These are phyloP conservation scores for Spilarctia lutea DNA, from an alignment of 2,888 invertebrate genomes.

Conservation along the genomic window DNA sequence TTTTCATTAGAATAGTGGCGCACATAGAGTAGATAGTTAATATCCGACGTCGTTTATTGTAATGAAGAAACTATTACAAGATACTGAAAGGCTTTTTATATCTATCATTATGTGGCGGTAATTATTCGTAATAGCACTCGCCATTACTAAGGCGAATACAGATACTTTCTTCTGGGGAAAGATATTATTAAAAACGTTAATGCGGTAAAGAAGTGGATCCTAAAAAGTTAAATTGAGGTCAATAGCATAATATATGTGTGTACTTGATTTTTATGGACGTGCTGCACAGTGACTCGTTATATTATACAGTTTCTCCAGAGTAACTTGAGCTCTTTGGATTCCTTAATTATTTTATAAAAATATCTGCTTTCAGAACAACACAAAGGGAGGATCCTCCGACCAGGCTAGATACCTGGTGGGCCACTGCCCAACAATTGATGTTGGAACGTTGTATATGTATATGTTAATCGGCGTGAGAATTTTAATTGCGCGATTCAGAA, in stretches of 20 bases:
- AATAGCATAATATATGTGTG: not conserved
- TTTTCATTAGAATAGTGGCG: slow-evolving; percentile 1
- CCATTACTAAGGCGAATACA: not conserved
- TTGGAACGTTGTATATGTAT: no score
- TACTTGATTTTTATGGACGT: not conserved
- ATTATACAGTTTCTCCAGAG: not conserved
- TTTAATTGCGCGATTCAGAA: no score
- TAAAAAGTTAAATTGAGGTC: not conserved
- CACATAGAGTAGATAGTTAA: not conserved
- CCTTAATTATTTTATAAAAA: not conserved
- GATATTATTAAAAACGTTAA: not conserved
- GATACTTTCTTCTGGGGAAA: not conserved
- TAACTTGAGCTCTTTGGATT: not conserved
- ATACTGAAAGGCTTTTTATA: slow-evolving; percentile 1
- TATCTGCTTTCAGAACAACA: no score
- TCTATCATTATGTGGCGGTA: slow-evolving; percentile 2
- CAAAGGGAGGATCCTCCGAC: no score
- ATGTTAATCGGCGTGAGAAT: no score
- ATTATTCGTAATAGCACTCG: not conserved
- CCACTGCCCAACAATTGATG: no score
- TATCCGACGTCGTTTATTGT: not conserved
- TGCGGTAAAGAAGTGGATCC: not conserved
- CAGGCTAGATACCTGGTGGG: no score
- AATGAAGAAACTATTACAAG: not conserved
- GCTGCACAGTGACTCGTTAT: not conserved